Conservation (phyloP, 2,797 vertebrate species). For the Lagorchestes hirsutus region DNA sequence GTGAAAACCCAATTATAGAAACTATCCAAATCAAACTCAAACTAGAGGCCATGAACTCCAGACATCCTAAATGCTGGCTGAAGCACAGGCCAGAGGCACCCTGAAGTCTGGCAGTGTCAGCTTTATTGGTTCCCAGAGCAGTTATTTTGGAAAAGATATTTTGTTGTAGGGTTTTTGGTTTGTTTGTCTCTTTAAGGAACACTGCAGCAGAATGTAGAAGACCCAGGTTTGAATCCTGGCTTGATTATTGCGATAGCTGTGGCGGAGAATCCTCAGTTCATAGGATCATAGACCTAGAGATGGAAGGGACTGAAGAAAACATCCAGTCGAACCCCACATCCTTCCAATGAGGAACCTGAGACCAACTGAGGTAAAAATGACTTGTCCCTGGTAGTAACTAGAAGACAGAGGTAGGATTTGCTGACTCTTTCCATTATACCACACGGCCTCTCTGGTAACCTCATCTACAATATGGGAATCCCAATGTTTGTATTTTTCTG, state of each 20-base stretch:
- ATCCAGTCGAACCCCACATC: not conserved
- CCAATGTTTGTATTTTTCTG: not conserved
- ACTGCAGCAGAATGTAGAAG: not conserved
- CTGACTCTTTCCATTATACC: not conserved
- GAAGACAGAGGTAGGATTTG: not conserved
- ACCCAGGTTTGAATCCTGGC: not conserved
- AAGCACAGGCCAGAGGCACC: not conserved
- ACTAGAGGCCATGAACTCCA: not conserved
- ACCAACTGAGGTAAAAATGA: not conserved
- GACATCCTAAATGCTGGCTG: not conserved
- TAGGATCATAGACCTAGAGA: not conserved
- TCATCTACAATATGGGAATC: not conserved
- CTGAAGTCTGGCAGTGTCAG: not conserved
- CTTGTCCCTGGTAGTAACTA: not conserved
- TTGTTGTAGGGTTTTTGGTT: not conserved
- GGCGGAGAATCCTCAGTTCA: not conserved
- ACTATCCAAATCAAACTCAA: conserved; percentile 49
- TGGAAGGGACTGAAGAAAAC: not conserved
- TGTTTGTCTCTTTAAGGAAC: not conserved
- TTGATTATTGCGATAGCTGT: not conserved
- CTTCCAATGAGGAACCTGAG: not conserved
- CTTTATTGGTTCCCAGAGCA: not conserved
- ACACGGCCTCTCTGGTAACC: not conserved
- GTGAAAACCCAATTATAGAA: conserved; percentile 61
- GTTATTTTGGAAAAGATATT: not conserved